Percentiles rank a stretch among this genome's conserved stretches.
phyloP scores from a whole-genome alignment of 2,888 invertebrate genomes.

The Melolontha melolontha region DNA sequence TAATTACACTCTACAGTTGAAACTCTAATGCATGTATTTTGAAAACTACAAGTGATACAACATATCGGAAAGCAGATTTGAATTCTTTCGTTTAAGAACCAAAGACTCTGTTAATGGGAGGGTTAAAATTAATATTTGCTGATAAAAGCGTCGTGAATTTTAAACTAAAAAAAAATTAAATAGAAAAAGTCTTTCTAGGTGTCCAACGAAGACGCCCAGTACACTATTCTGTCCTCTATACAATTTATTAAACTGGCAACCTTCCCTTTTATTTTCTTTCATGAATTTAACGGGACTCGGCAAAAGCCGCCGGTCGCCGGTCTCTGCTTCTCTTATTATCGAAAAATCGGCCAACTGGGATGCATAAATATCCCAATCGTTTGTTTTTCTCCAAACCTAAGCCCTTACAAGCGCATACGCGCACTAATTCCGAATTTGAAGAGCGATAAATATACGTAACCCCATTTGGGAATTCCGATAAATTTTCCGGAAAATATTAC shows the following conservation, averaged over 20 bases:
- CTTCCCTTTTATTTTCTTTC: conserved; percentile 20
- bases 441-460: conserved; percentile 24
- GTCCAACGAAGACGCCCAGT: background rate
- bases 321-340: conserved; percentile 1
- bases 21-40: too few species aligned
- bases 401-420: conserved; percentile 7
- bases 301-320: background rate
- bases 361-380: conserved; percentile 24
- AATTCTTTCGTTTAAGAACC: too few species aligned
- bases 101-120: too few species aligned
- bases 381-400: conserved; percentile 19
- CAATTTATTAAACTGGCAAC: conserved; percentile 26
- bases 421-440: conserved; percentile 5
- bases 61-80: too few species aligned
- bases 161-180: too few species aligned
- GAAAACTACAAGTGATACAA: too few species aligned
- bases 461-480: conserved; percentile 7
- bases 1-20: too few species aligned
- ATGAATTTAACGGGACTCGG: background rate
- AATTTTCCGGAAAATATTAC: conserved; percentile 13
- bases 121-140: too few species aligned
- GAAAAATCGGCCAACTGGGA: conserved; percentile 24
- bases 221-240: conserved; percentile 6
- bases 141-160: too few species aligned
- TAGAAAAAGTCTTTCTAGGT: too few species aligned